Evolutionary conservation across 2,888 invertebrate genomes (phyloP).

Genomic region (Gastracanthus pulcherrimus): DNA sequence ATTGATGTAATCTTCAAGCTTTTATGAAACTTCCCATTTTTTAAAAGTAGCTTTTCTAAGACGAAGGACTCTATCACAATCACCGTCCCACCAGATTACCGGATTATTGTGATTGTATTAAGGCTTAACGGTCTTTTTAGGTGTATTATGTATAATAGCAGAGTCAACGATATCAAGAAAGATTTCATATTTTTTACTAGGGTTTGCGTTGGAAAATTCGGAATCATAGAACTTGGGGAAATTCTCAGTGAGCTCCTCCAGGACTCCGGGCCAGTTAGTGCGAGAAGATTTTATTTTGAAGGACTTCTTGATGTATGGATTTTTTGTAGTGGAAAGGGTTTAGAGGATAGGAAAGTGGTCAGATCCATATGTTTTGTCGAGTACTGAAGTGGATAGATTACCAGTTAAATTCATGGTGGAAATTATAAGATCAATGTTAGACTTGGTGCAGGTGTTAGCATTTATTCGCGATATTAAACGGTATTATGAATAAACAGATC

Average conservation of each 20-base stretch:
- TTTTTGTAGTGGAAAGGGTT: no score
- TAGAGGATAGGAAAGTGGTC: no score
- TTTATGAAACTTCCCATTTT: no score
- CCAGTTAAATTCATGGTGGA: neutral
- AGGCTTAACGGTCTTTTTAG: neutral
- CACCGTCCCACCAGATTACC: neutral
- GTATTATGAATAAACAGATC: constrained; percentile 12
- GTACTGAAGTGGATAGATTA: no score
- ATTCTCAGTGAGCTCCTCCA: neutral
- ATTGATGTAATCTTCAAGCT: no score
- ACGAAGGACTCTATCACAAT: neutral
- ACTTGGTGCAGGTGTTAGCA: neutral
- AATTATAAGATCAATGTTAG: constrained; percentile 35
- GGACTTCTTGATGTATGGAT: no score
- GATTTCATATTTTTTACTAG: neutral
- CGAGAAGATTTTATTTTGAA: neutral
- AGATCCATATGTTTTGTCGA: no score
- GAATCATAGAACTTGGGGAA: neutral
- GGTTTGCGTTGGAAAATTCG: neutral
- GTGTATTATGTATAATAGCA: neutral
- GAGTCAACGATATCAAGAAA: neutral
- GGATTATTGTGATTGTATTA: neutral
- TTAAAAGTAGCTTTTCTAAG: no score
- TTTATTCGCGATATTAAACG: neutral
- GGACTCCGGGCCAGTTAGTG: neutral